Base-by-base conservation (phyloP, 2,113 vertebrate species). In the Procavia capensis region DNA sequence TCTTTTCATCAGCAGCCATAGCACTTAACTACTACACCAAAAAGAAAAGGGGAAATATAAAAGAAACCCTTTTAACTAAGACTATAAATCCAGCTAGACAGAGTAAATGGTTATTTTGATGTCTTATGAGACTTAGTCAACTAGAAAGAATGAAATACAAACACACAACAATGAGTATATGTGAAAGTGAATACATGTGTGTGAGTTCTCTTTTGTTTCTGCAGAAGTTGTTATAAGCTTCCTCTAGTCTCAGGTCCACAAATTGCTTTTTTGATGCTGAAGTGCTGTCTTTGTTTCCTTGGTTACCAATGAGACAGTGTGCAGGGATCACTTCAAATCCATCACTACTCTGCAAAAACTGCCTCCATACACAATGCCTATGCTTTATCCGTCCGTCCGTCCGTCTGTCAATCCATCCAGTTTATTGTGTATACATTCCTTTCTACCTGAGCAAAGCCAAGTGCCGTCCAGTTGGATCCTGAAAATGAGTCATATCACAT, bases 231-330 rank as follows among this genome's bases (percentile, higher is more conserved):
- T 70, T 85, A 82, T 50, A 36, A 36, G 36, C 43, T 85, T 93
- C 24, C 54, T 93, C 74, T 91, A 31, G 36, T 45, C 81, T 61
- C 86, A 91, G 43, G 13, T 91, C 54, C 88, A 47, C 34, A 92
- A 83, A 86, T 20, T 72, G 89, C 50, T 80, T 95, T 94, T 95
- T 50, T 94, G 70, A 64, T 91, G 84, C 91, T 80, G 50, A 66
- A 91, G 70, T 74, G 79, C 85, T 39, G 81, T 91, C 88, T 96
- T 97, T 94, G 93, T 96, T 96, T 91, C 94, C 95, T 64, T 95
- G 95, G 93, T 96, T 97, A 95, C 85, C 80, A 91, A 3, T 59
- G 80, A 95, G 95, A 92, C 66, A 85, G 79, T 54, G 54, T 54
- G 75, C 43, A 75, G 64, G 27, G 61, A 85, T 96, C 72, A 93